A percentile compares a stretch with the other conserved stretches of the same genome.
Evolutionary conservation across 37 sponge, comb jelly and placozoan genomes (phyloP).

Genomic region (Spongilla lacustris): DNA sequence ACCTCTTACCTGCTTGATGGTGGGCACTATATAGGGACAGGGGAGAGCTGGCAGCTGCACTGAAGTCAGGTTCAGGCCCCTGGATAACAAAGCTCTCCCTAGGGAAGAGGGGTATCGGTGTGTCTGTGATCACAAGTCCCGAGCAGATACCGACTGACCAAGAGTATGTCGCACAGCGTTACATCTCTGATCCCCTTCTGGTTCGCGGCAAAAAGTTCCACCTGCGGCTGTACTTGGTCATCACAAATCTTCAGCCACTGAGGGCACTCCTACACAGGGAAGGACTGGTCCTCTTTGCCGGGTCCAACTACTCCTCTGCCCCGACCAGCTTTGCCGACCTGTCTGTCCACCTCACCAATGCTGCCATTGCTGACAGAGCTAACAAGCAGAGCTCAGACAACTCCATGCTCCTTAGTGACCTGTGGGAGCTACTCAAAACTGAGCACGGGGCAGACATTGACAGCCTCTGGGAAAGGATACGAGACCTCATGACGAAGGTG

Average conservation of each 20-base stretch:
- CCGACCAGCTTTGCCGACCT: conserved; percentile 26
- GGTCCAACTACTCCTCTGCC: conserved; percentile 65
- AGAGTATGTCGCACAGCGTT: conserved; percentile 72
- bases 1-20: not conserved
- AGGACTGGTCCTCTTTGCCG: conserved; percentile 88
- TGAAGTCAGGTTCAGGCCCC: conserved; percentile 18
- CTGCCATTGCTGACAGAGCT: conserved; percentile 86
- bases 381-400: conserved; percentile 50
- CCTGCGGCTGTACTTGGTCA: conserved; percentile 79
- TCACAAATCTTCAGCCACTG: conserved; percentile 80
- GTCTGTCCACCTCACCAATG: conserved; percentile 84
- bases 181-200: conserved; percentile 76
- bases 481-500: conserved; percentile 66
- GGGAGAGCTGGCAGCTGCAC: conserved; percentile 14
- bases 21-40: conserved; percentile 26
- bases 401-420: conserved; percentile 78
- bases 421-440: conserved; percentile 49
- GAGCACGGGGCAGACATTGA: conserved; percentile 34
- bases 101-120: conserved; percentile 82
- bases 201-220: conserved; percentile 83
- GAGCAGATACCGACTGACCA: conserved; percentile 48
- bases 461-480: conserved; percentile 55
- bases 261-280: conserved; percentile 79
- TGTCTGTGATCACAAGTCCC: conserved; percentile 40
- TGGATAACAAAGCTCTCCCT: conserved; percentile 92